Conservation (phyloP, 2,113 vertebrate species). For the Oreocharis arfaki region DNA sequence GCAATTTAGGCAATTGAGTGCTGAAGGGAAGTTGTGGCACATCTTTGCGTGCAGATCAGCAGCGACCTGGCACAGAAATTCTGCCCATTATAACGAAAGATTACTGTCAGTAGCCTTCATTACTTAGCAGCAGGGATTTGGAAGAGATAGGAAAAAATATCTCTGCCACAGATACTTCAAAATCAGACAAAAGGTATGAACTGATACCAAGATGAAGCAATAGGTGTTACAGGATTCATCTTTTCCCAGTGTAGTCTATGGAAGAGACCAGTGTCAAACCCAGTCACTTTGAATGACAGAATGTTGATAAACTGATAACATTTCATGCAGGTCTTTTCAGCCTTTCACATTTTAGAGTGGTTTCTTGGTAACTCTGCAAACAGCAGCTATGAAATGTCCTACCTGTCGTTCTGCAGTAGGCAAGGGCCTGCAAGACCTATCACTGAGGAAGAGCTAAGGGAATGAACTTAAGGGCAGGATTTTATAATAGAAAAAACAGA, state of each 20-base stretch:
- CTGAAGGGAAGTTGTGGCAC: background rate
- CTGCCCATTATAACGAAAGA: background rate
- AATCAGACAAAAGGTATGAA: background rate
- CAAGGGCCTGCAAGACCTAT: background rate
- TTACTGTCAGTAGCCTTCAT: background rate
- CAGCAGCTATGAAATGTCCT: background rate
- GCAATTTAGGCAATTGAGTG: background rate
- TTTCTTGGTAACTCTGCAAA: background rate
- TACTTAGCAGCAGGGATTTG: background rate
- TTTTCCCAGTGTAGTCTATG: background rate
- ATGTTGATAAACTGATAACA: background rate
- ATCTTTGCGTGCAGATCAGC: background rate
- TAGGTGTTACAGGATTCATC: background rate
- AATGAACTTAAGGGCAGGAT: background rate
- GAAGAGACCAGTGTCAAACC: background rate
- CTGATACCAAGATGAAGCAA: background rate
- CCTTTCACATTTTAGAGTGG: background rate
- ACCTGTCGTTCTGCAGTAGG: accelerated
- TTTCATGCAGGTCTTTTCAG: background rate
- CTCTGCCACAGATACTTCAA: background rate
- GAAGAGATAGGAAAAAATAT: background rate
- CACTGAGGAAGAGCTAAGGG: background rate
- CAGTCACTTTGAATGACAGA: background rate
- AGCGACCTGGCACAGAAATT: background rate
- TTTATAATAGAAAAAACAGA: background rate